Conservation (phyloP, 2,888 invertebrate species). For the Chrysolina americana region DNA sequence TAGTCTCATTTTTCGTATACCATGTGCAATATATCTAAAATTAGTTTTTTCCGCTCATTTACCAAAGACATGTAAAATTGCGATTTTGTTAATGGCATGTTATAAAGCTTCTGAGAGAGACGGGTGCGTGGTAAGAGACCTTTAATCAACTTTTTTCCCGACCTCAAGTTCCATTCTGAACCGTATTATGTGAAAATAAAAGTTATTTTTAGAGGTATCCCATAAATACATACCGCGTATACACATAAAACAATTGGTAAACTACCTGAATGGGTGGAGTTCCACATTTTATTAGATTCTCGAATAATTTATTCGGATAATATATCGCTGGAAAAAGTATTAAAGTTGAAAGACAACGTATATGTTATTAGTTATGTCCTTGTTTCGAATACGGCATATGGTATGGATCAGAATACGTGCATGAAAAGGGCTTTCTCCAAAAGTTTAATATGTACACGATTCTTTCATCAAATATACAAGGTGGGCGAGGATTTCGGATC, state of each 20-base stretch:
- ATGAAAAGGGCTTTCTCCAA: neutral
- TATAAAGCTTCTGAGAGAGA: slow-evolving; percentile 42
- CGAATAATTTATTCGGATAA: slow-evolving; percentile 15
- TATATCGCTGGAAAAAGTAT: slow-evolving; percentile 7
- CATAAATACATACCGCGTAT: slow-evolving; percentile 21
- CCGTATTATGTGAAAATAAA: slow-evolving; percentile 39
- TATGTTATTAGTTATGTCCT: slow-evolving; percentile 4
- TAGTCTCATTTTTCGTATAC: slow-evolving; percentile 35
- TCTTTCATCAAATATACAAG: too few relatives aligned
- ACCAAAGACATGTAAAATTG: slow-evolving; percentile 44
- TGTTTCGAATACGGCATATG: neutral
- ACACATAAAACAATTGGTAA: slow-evolving; percentile 24
- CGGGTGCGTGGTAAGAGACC: slow-evolving; percentile 42
- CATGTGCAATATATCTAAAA: slow-evolving; percentile 44
- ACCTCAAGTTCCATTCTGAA: slow-evolving; percentile 30
- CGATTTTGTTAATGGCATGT: slow-evolving; percentile 47
- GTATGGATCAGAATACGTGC: neutral
- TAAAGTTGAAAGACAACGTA: slow-evolving; percentile 7
- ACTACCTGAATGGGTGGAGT: slow-evolving; percentile 24
- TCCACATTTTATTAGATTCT: slow-evolving; percentile 21
- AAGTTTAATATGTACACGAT: too few relatives aligned
- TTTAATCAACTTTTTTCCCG: slow-evolving; percentile 45
- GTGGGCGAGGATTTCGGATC: too few relatives aligned
- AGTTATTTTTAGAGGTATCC: slow-evolving; percentile 41
- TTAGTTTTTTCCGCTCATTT: slow-evolving; percentile 44